Percentiles rank a stretch among this genome's conserved stretches.
Conservation (phyloP, 2,888 invertebrate species). For the Ischnus inquisitorius region DNA sequence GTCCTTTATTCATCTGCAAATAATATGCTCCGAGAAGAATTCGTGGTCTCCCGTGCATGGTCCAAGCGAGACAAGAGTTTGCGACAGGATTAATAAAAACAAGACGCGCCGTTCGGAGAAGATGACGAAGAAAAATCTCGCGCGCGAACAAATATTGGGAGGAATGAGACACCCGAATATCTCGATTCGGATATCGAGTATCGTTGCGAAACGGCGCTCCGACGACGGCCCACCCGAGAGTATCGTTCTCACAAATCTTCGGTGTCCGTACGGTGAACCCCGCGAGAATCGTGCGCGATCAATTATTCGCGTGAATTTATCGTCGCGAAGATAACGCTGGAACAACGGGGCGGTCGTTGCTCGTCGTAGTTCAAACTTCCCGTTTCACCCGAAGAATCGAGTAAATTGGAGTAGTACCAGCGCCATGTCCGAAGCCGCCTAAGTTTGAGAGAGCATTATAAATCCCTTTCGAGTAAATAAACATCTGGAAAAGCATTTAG, state of each 20-base stretch:
- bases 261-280: constrained; percentile 62
- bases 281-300: constrained; percentile 1
- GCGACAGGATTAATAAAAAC: constrained; percentile 1
- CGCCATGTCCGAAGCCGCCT: no score
- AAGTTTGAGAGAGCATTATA: no score
- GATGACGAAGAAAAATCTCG: background rate
- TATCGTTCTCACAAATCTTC: constrained; percentile 74
- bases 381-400: no score
- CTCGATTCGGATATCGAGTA: constrained; percentile 23
- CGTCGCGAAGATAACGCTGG: background rate
- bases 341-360: background rate
- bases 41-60: background rate
- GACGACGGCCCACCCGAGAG: constrained; percentile 36
- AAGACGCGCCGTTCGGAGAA: background rate
- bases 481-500: no score
- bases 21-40: constrained; percentile 12
- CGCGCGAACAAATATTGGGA: background rate
- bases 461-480: no score
- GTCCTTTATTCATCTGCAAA: constrained; percentile 22
- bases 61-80: constrained; percentile 10
- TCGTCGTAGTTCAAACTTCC: constrained; percentile 1
- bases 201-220: background rate
- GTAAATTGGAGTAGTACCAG: no score
- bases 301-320: background rate
- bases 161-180: background rate